These are phyloP conservation scores for Drosophila virilis DNA, from an alignment of 1,140 invertebrate species.

Conservation along the genomic window DNA sequence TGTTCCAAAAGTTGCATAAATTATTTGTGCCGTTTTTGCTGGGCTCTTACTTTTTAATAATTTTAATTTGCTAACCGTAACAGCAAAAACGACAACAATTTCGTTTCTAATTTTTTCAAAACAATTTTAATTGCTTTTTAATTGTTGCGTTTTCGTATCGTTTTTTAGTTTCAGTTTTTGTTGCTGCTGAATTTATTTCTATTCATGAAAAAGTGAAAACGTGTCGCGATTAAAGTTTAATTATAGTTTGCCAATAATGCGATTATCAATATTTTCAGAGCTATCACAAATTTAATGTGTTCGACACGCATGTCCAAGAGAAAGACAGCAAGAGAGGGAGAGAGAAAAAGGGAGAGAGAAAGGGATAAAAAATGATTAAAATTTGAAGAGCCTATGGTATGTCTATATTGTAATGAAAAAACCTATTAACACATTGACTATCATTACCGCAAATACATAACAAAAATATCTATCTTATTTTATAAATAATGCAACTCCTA, in stretches of 20 bases:
- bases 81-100: slow-evolving; percentile 24
- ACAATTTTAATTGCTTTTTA: slow-evolving; percentile 73
- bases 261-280: slow-evolving; percentile 49
- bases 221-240: slow-evolving; percentile 62
- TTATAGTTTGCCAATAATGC: slow-evolving; percentile 68
- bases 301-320: not conserved
- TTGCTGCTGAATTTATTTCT: slow-evolving; percentile 26
- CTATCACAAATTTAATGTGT: slow-evolving; percentile 9
- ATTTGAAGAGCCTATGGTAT: not conserved
- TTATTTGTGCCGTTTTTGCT: slow-evolving; percentile 49
- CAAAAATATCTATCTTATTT: too few species aligned
- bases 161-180: slow-evolving; percentile 36
- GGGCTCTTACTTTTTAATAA: slow-evolving; percentile 43
- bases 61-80: slow-evolving; percentile 37
- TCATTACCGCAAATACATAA: too few species aligned
- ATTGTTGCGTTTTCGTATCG: slow-evolving; percentile 49
- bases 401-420: not conserved
- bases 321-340: not conserved
- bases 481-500: too few species aligned
- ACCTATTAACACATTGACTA: not conserved
- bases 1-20: slow-evolving; percentile 71
- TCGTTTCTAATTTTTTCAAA: slow-evolving; percentile 49
- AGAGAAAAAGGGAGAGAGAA: not conserved
- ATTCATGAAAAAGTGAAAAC: slow-evolving; percentile 70
- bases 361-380: not conserved